Percentiles rank a stretch among this genome's conserved stretches.
Evolutionary conservation across 2,888 invertebrate genomes (phyloP).

Genomic region (Eilema depressum): DNA sequence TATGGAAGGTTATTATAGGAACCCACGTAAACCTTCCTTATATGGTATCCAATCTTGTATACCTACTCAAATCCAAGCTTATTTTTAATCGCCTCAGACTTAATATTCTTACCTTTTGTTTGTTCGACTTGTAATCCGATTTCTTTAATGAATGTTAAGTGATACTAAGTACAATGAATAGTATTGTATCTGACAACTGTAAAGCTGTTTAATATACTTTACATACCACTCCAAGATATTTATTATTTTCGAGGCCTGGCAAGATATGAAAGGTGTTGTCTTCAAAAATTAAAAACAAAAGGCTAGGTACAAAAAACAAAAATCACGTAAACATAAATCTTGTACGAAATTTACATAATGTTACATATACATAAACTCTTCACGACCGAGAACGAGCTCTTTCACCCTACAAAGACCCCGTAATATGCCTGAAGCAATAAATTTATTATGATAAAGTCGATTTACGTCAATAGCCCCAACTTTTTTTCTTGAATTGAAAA

Average conservation of each 20-base stretch:
- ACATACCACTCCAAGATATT: background rate
- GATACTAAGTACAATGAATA: background rate
- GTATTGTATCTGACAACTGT: background rate
- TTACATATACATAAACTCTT: conserved; percentile 46
- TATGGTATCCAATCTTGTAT: conserved; percentile 20
- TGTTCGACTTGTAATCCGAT: conserved; percentile 19
- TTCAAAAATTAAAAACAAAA: conserved; percentile 3
- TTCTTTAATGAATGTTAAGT: conserved; percentile 6
- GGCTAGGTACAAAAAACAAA: conserved; percentile 11
- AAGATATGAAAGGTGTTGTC: background rate
- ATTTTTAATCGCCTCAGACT: conserved; percentile 23
- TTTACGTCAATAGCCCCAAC: conserved; percentile 52
- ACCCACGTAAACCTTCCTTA: conserved; percentile 36
- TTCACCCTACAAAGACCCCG: conserved; percentile 46
- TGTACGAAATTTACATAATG: conserved; percentile 43
- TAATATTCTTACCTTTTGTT: conserved; percentile 15
- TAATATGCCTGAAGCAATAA: conserved; percentile 53
- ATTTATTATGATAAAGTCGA: conserved; percentile 56
- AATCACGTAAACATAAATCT: conserved; percentile 45
- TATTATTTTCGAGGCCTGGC: background rate
- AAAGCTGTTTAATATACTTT: background rate
- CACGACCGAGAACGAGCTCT: conserved; percentile 41
- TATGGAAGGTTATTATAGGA: conserved; percentile 40
- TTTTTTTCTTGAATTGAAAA: conserved; percentile 54
- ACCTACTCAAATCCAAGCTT: conserved; percentile 12